These are phyloP conservation scores for Tragopan temminckii DNA, from an alignment of 2,797 vertebrate genomes.

Conservation along the genomic window DNA sequence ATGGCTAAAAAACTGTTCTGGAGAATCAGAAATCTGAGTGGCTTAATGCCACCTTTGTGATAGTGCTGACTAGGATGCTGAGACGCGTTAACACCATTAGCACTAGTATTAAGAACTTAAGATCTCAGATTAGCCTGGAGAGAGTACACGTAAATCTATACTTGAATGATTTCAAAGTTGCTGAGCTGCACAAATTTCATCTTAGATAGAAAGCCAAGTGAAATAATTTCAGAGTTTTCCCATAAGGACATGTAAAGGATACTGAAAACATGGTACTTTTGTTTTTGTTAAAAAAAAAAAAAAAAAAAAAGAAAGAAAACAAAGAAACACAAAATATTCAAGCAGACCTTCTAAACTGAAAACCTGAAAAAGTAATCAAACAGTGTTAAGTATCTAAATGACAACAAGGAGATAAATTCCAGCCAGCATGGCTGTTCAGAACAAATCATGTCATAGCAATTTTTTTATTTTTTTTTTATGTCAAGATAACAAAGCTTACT, in stretches of 20 bases:
- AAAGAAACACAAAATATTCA: not conserved
- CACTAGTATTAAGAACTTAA: not conserved
- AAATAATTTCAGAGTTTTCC: not conserved
- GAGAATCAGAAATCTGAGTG: not conserved
- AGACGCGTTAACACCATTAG: not conserved
- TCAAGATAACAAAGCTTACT: not conserved
- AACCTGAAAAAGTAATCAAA: not conserved
- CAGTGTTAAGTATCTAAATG: not conserved
- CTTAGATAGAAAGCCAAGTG: not conserved
- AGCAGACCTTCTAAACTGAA: not conserved
- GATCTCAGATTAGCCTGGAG: not conserved
- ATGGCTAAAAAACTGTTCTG: not conserved
- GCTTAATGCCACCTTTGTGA: not conserved
- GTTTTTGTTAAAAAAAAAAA: not conserved
- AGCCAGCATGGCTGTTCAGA: not conserved
- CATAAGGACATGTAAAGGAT: not conserved
- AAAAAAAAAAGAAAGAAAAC: not conserved
- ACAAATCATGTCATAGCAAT: slow-evolving; percentile 3
- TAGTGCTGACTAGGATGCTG: not conserved
- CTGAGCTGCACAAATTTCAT: not conserved
- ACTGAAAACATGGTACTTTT: not conserved
- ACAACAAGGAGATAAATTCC: not conserved
- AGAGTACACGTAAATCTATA: not conserved
- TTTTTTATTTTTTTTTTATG: not conserved
- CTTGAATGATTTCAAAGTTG: not conserved